Evolutionary conservation across 2,797 vertebrate species (phyloP).

Genomic region (Dipus sagitta): DNA sequence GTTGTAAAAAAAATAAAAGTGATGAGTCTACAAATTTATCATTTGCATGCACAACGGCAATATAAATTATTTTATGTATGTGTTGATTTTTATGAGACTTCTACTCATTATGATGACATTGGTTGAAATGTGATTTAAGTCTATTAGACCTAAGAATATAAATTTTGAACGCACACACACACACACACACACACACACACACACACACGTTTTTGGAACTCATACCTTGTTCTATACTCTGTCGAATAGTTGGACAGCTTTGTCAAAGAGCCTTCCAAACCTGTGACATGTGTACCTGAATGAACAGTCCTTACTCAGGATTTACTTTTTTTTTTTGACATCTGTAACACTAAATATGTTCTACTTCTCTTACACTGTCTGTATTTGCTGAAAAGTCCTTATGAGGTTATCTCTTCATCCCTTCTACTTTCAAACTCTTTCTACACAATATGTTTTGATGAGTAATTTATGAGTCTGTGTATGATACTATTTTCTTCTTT

Average conservation of each 20-base stretch:
- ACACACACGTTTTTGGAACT: neutral
- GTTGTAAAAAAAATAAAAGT: neutral
- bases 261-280: too few species aligned
- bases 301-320: fast-evolving
- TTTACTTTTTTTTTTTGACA: too few species aligned
- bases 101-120: neutral
- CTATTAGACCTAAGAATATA: neutral
- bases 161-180: neutral
- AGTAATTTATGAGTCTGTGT: neutral
- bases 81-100: neutral
- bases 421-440: neutral
- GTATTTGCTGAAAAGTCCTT: neutral
- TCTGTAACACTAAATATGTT: fast-evolving
- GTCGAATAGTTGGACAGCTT: neutral
- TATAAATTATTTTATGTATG: too few species aligned
- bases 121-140: neutral
- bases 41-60: neutral
- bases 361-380: neutral
- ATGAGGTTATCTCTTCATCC: neutral
- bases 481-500: neutral
- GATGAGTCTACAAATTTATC: neutral
- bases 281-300: fast-evolving
- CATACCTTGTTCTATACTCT: neutral
- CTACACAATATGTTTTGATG: neutral
- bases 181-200: neutral